These are phyloP conservation scores for Sturmia bella DNA, from an alignment of 2,888 invertebrate species.

Conservation along the genomic window DNA sequence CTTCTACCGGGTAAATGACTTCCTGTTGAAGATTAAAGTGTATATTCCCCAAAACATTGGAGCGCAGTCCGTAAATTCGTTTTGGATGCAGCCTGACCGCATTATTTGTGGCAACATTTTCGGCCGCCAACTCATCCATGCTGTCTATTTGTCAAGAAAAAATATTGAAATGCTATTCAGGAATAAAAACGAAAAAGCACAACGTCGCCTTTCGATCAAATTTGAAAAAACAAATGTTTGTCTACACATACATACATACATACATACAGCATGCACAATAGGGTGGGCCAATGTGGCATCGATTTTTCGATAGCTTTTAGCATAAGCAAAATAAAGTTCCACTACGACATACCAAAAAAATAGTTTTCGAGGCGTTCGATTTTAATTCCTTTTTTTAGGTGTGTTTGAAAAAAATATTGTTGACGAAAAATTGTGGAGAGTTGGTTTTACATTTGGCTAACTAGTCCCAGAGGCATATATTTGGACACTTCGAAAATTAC, in stretches of 20 bases:
- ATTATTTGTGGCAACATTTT: constrained; percentile 32
- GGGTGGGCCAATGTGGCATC: too few relatives aligned
- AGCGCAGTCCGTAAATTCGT: constrained; percentile 80
- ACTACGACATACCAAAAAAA: too few relatives aligned
- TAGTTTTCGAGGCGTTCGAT: too few relatives aligned
- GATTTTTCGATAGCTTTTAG: too few relatives aligned
- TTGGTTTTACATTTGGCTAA: too few relatives aligned
- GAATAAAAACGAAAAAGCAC: not conserved
- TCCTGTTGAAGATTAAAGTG: constrained; percentile 89
- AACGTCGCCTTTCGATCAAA: constrained; percentile 37
- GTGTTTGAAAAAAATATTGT: too few relatives aligned
- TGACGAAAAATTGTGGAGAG: too few relatives aligned
- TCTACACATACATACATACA: not conserved
- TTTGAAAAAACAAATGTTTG: constrained; percentile 22
- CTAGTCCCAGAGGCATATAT: too few relatives aligned
- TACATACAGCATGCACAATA: not conserved
- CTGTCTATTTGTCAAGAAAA: not conserved
- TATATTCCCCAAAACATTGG: constrained; percentile 85
- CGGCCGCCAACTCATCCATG: constrained; percentile 42
- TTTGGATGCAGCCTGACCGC: constrained; percentile 79
- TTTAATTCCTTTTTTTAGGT: too few relatives aligned
- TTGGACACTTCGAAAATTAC: too few relatives aligned
- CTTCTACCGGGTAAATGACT: constrained; percentile 90
- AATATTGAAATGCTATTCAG: not conserved
- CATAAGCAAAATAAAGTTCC: too few relatives aligned